Percentiles rank a stretch among this genome's conserved stretches.
Evolutionary conservation across 1,140 invertebrate genomes (phyloP).

Genomic region (Sarcophaga peregrina): DNA sequence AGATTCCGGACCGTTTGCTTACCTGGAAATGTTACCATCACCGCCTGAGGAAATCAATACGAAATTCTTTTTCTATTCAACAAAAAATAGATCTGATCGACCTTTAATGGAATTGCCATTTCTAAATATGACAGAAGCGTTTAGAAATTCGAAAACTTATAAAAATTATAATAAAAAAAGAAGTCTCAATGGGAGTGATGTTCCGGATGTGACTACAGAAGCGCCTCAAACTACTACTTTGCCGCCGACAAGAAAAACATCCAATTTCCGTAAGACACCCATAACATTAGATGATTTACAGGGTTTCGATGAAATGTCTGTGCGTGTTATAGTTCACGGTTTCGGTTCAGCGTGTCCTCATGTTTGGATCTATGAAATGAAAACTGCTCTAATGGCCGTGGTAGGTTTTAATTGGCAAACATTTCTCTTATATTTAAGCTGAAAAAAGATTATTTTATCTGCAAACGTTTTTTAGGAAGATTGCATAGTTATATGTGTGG

Average conservation of each 20-base stretch:
- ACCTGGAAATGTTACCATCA: conserved; percentile 88
- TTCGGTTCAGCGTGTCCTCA: conserved; percentile 91
- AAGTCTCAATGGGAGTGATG: conserved; percentile 69
- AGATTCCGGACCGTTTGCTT: conserved; percentile 90
- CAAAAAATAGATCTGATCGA: conserved; percentile 72
- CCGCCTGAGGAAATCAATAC: conserved; percentile 90
- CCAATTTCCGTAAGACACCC: background rate
- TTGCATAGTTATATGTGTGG: conserved; percentile 91
- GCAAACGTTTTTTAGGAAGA: conserved; percentile 74
- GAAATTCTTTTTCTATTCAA: conserved; percentile 77
- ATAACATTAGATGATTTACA: conserved; percentile 59
- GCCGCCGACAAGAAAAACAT: background rate
- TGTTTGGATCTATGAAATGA: conserved; percentile 94
- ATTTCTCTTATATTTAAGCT: background rate
- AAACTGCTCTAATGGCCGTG: conserved; percentile 86
- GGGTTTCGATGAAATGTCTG: conserved; percentile 70
- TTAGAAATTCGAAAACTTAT: conserved; percentile 46
- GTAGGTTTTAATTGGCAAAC: conserved; percentile 68
- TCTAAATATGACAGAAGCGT: conserved; percentile 73
- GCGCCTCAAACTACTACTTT: conserved; percentile 15
- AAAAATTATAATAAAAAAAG: conserved; percentile 68
- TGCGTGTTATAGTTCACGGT: conserved; percentile 93
- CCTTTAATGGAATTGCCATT: conserved; percentile 76
- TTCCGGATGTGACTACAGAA: conserved; percentile 5
- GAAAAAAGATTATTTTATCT: background rate